These are phyloP conservation scores for Helarctos malayanus DNA, from an alignment of 2,797 vertebrate genomes.

Conservation along the genomic window DNA sequence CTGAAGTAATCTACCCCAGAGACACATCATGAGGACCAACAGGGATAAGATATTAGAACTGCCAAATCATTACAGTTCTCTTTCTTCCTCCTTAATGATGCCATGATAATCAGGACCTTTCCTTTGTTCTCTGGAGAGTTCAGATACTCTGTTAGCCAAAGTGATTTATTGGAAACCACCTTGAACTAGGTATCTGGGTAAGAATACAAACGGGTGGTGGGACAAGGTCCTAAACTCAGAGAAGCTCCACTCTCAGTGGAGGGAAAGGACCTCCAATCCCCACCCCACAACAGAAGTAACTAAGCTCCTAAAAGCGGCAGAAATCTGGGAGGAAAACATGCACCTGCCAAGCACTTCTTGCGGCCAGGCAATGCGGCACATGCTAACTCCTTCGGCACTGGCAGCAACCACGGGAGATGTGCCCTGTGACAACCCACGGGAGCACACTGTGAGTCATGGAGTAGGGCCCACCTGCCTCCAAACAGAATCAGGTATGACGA, in stretches of 20 bases:
- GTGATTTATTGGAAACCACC: background rate
- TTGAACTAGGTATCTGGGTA: background rate
- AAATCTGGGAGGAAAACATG: background rate
- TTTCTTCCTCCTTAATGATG: conserved; percentile 37
- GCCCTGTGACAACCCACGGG: background rate
- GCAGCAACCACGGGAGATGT: background rate
- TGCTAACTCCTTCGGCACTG: background rate
- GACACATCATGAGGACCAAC: background rate
- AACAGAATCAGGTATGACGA: conserved; percentile 38
- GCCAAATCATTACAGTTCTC: background rate
- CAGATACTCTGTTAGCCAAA: background rate
- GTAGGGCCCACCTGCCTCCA: background rate
- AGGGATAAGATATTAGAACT: background rate
- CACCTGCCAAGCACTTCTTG: background rate
- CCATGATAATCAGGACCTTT: background rate
- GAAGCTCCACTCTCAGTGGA: background rate
- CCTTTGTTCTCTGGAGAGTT: background rate
- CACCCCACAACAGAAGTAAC: background rate
- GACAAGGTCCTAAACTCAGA: background rate
- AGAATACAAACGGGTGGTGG: conserved; percentile 32
- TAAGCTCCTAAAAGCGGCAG: background rate
- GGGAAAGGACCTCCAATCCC: background rate
- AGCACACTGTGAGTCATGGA: background rate
- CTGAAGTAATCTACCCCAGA: background rate
- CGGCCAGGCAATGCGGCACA: background rate